Evolutionary conservation across 2,113 vertebrate species (phyloP).

Genomic region (Alligator sinensis): DNA sequence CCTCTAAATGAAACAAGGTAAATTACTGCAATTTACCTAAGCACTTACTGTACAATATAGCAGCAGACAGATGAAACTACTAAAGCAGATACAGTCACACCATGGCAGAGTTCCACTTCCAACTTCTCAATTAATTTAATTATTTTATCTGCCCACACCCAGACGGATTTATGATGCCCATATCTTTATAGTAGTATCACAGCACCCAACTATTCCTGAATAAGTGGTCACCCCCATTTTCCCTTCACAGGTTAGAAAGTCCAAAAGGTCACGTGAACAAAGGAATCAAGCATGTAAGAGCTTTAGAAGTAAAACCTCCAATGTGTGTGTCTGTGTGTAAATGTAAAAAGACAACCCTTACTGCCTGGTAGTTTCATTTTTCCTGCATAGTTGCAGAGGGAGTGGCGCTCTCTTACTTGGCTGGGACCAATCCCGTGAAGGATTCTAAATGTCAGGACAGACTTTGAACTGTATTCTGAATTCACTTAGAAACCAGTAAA

Average conservation of each 20-base stretch:
- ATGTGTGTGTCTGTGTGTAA: not conserved
- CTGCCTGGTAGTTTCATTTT: not conserved
- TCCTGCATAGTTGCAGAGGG: not conserved
- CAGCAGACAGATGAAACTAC: too few species aligned
- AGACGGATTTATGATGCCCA: not conserved
- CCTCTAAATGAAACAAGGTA: too few species aligned
- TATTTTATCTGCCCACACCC: too few species aligned
- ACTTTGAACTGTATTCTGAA: conserved; percentile 38
- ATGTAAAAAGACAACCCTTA: not conserved
- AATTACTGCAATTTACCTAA: too few species aligned
- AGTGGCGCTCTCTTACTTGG: conserved; percentile 28
- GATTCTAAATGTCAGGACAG: conserved; percentile 29
- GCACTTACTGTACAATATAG: too few species aligned
- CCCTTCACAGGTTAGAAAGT: not conserved
- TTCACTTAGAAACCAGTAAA: not conserved
- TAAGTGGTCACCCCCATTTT: not conserved
- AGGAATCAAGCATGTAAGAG: not conserved
- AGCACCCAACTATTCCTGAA: not conserved
- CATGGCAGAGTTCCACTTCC: too few species aligned
- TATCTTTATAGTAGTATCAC: not conserved
- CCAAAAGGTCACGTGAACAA: too few species aligned
- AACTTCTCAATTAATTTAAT: too few species aligned
- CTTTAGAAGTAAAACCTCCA: not conserved
- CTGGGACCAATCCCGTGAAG: conserved; percentile 3
- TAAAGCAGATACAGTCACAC: too few species aligned